These are phyloP conservation scores for Hymenopus coronatus DNA, from an alignment of 2,888 invertebrate genomes.

Conservation along the genomic window DNA sequence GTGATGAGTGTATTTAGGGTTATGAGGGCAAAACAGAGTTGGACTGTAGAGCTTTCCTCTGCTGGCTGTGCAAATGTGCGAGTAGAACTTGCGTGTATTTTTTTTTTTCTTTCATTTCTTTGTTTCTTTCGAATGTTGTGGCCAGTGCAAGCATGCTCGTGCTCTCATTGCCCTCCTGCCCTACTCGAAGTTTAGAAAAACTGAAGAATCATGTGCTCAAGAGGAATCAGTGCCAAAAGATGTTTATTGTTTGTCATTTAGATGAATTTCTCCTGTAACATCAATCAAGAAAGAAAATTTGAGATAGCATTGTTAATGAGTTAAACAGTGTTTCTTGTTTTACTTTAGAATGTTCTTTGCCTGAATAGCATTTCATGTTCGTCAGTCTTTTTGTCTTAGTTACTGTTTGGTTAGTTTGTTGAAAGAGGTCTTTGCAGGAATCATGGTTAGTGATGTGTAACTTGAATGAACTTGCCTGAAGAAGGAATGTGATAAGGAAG, in stretches of 20 bases:
- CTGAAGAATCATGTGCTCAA: background rate
- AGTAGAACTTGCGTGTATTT: background rate
- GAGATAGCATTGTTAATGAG: background rate
- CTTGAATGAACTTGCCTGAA: background rate
- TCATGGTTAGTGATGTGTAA: background rate
- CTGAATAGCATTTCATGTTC: background rate
- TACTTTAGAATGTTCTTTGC: background rate
- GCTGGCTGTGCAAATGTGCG: background rate
- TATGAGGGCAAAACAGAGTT: background rate
- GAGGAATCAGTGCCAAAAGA: constrained; percentile 7
- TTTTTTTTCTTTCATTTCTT: background rate
- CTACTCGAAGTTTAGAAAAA: background rate
- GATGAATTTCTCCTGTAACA: background rate
- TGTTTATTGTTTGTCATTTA: background rate
- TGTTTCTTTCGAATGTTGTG: background rate
- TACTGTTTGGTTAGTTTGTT: background rate
- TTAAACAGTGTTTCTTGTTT: background rate
- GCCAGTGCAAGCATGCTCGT: background rate
- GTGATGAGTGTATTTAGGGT: background rate
- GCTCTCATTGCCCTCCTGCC: background rate
- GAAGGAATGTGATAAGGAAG: background rate
- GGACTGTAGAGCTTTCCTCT: background rate
- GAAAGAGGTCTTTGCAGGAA: background rate
- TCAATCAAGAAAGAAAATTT: background rate
- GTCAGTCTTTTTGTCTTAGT: background rate